Evolutionary conservation across 1,140 invertebrate genomes (phyloP), one percentile per base, ranked within the genome.

Genomic region (Zeugodacus cucurbitae): DNA sequence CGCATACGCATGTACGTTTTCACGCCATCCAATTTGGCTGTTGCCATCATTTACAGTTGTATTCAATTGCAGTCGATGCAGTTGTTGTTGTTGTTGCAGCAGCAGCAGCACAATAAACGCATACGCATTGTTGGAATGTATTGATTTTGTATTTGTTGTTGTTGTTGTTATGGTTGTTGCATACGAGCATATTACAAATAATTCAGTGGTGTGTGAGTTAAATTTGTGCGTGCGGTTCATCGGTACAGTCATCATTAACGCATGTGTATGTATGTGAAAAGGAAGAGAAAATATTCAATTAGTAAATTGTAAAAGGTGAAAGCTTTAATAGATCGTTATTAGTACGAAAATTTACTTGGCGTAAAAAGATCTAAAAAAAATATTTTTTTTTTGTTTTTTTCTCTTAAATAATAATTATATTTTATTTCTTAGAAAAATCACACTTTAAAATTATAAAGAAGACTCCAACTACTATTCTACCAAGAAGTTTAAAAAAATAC

Each of bases 1-100:
- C 98, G 95, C 96, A 99, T 98, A 87, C 98, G 94, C 98, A 99
- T 99, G 94, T 99, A 99, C 2, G 98, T 99, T 95, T 99, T 99
- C 54, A 99, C 98, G 17, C 97, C 98, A 91, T 99, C 98, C 91
- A 99, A 94, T 95, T 99, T 99, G 41, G 98, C 98, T 99, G 95
- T n/a, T n/a, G n/a, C n/a, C n/a, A n/a, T n/a, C 10, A 96, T 97
- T 90, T n/a, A 14, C n/a, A 34, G 37, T 44, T 48, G 74, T 44
- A 8, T 29, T 37, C 64, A 37, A 17, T 32, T 20, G 64, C 64
- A 70, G 64, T 1, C n/a, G n/a, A 48, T 54, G 64, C 17, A 32
- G 67, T 41, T 37, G 67, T 7, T 8, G 41, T 37, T 37, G 34
- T 74, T 37, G 32, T n/a, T n/a, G n/a, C 4, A 82, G 41, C 17